Percentiles rank a stretch among this genome's conserved stretches.
Evolutionary conservation across 2,888 invertebrate genomes (phyloP).

Genomic region (Branchellion lobata): DNA sequence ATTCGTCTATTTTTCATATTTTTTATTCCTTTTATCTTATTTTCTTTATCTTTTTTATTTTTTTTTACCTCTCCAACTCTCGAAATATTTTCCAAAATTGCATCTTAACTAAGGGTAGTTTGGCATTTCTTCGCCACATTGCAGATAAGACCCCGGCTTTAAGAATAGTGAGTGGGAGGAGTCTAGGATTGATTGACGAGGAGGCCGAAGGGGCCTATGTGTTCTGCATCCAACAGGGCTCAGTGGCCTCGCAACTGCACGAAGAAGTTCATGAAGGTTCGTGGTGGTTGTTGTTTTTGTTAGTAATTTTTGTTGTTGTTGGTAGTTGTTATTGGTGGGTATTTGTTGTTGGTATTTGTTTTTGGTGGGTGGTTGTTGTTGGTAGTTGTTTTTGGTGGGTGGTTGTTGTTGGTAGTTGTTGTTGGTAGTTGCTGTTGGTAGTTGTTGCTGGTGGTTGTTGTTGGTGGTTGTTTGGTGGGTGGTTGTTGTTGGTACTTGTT

Average conservation of each 20-base stretch:
- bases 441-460: background rate
- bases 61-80: no score
- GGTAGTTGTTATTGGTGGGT: background rate
- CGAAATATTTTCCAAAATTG: no score
- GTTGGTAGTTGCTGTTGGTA: background rate
- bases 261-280: slow-evolving; percentile 68
- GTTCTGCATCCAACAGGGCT: slow-evolving; percentile 66
- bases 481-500: no score
- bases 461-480: background rate
- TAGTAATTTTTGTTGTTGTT: background rate
- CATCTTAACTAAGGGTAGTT: no score
- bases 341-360: background rate
- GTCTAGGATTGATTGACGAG: slow-evolving; percentile 54
- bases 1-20: no score
- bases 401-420: background rate
- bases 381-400: no score
- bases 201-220: slow-evolving; percentile 66
- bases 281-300: no score
- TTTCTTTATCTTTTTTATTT: no score
- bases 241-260: slow-evolving; percentile 65
- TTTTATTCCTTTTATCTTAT: no score
- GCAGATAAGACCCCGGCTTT: slow-evolving; percentile 66
- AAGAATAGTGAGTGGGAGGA: slow-evolving; percentile 67
- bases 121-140: no score
- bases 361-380: background rate